Base-by-base conservation (phyloP, 2,888 invertebrate species). In the Pristionchus arcanus region DNA sequence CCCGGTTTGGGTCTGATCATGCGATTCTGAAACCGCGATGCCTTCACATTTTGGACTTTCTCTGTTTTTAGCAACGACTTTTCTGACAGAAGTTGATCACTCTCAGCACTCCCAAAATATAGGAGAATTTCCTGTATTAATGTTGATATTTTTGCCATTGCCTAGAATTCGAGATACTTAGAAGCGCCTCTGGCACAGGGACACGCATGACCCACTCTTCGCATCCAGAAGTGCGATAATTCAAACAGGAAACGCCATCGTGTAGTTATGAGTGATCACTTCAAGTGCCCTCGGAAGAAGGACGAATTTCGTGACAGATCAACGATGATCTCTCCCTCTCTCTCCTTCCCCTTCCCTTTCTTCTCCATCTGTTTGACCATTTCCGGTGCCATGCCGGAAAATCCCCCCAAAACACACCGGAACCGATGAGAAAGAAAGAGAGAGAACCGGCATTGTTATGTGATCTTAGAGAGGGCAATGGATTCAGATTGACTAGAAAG, bases 171-270 rank as follows among this genome's bases (percentile, higher is more conserved):
- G n/a, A 63, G 42, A 9, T n/a, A 3, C 9, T 55, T 55, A 55
- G 55, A 63, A 25, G 11, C 21, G 63, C n/a, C 0, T 1, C 0
- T 1, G 63, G 63, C 11, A 5, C n/a, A 3, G 25, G 3, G 42
- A 74, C 37, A 15, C 11, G 37, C 21, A 11, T 74, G 74, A 74
- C 21, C 42, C 74, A 74, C 21, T 21, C 37, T 1, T 25, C 4
- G 1, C 74, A 49, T 81, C 53, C 37, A 81, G 81, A 53, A 53
- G 49, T 11, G 74, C 81, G 81, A 21, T 37, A 21, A 81, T 28
- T 53, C 53, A 81, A 81, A 81, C 81, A 81, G 81, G 81, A 81
- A 81, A 81, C 53, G 49, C 81, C 88, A 19, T 31, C 71, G 74
- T n/a, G 74, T 74, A 74, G 37, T 37, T 37, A 21, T 21, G 68